Conservation (phyloP, 37 sponge, comb jelly and placozoan genomes). For the Cladorhizidae sp. region DNA sequence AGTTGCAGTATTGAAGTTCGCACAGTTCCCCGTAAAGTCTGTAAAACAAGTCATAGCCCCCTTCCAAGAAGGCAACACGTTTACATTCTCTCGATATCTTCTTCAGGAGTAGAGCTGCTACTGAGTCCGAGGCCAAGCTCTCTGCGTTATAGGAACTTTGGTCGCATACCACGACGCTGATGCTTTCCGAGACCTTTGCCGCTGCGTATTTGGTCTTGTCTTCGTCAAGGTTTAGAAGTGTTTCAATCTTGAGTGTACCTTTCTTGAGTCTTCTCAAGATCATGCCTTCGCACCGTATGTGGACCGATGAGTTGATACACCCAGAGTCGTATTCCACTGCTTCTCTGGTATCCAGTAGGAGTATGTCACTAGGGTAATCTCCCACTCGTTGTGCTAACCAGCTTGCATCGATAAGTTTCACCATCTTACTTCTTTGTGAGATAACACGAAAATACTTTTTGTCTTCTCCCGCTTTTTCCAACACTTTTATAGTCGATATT, state of each 20-base stretch:
- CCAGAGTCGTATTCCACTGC: constrained; percentile 36
- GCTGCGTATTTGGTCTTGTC: constrained; percentile 55
- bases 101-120: constrained; percentile 35
- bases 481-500: no score
- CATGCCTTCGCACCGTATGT: constrained; percentile 47
- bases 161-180: constrained; percentile 65
- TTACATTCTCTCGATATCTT: constrained; percentile 58
- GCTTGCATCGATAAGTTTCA: constrained; percentile 42
- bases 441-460: background rate
- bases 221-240: constrained; percentile 24
- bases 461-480: background rate
- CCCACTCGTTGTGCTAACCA: constrained; percentile 40
- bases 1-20: background rate
- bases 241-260: constrained; percentile 54
- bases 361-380: constrained; percentile 6
- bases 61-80: constrained; percentile 47
- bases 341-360: constrained; percentile 58
- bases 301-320: constrained; percentile 55
- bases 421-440: constrained; percentile 6
- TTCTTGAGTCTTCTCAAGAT: constrained; percentile 67
- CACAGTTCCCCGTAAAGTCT: constrained; percentile 30
- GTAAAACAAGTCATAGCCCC: constrained; percentile 48
- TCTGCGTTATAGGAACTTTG: constrained; percentile 3
- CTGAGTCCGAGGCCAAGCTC: constrained; percentile 19
- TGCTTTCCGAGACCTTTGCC: constrained; percentile 52